Evolutionary conservation across 2,888 invertebrate species (phyloP).

Genomic region (Lepidocyrtinus sp.): DNA sequence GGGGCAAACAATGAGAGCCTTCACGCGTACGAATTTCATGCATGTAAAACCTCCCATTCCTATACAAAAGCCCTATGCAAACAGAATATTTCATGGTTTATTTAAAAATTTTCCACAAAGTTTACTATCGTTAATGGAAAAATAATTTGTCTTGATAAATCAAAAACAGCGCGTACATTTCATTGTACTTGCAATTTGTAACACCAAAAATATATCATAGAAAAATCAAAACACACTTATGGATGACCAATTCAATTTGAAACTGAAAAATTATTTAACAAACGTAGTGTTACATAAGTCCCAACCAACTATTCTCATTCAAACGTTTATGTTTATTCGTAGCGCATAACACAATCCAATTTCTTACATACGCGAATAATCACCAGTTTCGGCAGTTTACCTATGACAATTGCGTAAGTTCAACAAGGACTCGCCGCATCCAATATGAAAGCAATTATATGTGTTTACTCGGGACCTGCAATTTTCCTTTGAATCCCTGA

Average conservation of each 20-base stretch:
- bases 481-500: background rate
- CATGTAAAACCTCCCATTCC: background rate
- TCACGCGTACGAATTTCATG: background rate
- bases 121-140: background rate
- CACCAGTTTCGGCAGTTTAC: background rate
- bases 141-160: background rate
- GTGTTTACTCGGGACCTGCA: background rate
- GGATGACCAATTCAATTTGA: background rate
- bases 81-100: background rate
- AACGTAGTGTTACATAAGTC: background rate
- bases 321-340: background rate
- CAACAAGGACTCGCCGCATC: background rate
- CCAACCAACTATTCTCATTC: background rate
- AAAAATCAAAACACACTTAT: background rate
- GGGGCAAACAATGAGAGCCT: background rate
- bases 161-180: background rate
- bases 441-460: background rate
- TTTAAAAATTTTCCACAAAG: background rate
- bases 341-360: background rate
- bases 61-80: background rate
- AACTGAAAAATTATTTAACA: too few relatives aligned
- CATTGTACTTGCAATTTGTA: background rate
- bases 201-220: background rate
- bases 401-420: background rate
- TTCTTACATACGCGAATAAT: background rate